Evolutionary conservation across 2,113 vertebrate species (phyloP).

Genomic region (Burhinus bistriatus): DNA sequence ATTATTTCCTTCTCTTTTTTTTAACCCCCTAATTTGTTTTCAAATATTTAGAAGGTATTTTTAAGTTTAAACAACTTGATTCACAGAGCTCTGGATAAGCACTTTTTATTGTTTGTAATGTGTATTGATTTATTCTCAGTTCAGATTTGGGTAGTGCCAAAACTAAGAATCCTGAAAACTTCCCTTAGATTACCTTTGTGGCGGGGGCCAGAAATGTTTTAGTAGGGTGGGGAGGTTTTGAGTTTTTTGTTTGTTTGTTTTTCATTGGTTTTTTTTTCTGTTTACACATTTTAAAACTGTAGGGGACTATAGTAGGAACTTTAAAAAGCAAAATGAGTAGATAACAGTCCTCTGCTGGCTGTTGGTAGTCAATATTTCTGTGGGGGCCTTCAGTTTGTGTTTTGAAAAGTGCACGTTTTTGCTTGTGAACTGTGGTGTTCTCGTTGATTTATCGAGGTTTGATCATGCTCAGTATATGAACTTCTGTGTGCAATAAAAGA

Average conservation of each 20-base stretch:
- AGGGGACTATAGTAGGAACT: background rate
- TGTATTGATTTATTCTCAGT: background rate
- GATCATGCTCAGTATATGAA: background rate
- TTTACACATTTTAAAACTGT: background rate
- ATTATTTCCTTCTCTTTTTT: accelerated
- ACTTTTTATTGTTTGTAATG: background rate
- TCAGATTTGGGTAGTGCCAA: background rate
- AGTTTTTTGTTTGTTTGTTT: background rate
- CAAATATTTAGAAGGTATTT: background rate
- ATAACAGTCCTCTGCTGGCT: background rate
- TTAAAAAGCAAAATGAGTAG: background rate
- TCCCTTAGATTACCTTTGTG: background rate
- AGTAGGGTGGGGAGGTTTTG: background rate
- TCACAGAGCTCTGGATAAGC: background rate
- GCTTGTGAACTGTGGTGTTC: background rate
- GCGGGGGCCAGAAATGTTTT: background rate
- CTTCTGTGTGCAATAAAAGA: background rate
- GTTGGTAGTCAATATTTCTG: background rate
- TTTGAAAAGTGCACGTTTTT: accelerated
- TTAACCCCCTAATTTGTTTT: background rate
- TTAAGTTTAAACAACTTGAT: background rate
- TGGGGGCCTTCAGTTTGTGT: background rate
- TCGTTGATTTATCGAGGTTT: background rate
- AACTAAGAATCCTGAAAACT: background rate
- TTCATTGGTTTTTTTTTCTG: background rate